Conservation (phyloP, 2,113 vertebrate genomes). For the Litocranius walleri region DNA sequence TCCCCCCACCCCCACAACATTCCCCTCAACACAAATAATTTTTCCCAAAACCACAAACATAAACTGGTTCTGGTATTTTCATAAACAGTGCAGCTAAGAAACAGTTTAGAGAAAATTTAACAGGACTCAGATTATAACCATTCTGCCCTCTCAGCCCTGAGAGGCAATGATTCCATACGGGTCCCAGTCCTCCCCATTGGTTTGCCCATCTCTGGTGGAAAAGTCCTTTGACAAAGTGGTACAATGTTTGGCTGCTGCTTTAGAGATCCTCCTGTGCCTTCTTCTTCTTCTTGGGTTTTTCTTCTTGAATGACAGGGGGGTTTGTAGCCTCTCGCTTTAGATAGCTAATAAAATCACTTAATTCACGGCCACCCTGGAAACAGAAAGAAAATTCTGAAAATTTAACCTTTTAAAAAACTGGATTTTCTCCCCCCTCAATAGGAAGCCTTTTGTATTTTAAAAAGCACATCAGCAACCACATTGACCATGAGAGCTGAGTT, state of each 20-base stretch:
- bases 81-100: slow-evolving; percentile 84
- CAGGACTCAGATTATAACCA: slow-evolving; percentile 78
- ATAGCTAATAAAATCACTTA: slow-evolving; percentile 94
- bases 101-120: slow-evolving; percentile 78
- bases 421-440: not conserved
- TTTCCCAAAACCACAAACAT: slow-evolving; percentile 75
- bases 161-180: slow-evolving; percentile 60
- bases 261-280: slow-evolving; percentile 88
- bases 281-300: slow-evolving; percentile 93
- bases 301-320: slow-evolving; percentile 87
- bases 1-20: slow-evolving; percentile 66
- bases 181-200: slow-evolving; percentile 71
- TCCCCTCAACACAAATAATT: slow-evolving; percentile 71
- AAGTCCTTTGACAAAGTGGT: slow-evolving; percentile 67
- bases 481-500: not conserved
- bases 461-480: not conserved
- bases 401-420: slow-evolving; percentile 26
- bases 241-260: slow-evolving; percentile 58
- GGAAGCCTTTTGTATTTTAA: not conserved
- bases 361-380: slow-evolving; percentile 94
- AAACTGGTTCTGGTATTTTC: slow-evolving; percentile 81
- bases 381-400: slow-evolving; percentile 51
- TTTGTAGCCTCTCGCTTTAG: slow-evolving; percentile 94
- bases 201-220: slow-evolving; percentile 58
- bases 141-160: slow-evolving; percentile 65